phyloP scores from a whole-genome alignment of 2,113 vertebrate genomes.

The Nannospalax galili region DNA sequence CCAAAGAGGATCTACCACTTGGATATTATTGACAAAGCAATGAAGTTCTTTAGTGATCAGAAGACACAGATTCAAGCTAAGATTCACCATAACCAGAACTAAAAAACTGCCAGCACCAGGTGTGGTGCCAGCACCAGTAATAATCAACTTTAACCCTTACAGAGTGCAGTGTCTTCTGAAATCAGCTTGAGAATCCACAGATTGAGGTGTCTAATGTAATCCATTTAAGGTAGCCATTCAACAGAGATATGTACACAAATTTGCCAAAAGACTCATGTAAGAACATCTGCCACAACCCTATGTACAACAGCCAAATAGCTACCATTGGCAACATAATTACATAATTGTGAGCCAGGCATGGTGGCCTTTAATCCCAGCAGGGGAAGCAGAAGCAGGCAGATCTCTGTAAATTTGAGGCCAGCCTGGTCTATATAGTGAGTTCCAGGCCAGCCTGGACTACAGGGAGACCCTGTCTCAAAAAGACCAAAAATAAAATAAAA shows the following conservation, averaged over 20 bases:
- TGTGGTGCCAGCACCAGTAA: fast-evolving
- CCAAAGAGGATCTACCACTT: background rate
- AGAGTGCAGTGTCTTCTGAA: background rate
- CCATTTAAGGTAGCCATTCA: too few relatives aligned
- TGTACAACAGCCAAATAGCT: background rate
- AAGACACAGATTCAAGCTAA: conserved; percentile 1
- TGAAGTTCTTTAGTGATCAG: background rate
- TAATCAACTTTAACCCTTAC: background rate
- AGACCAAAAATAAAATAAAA: too few relatives aligned
- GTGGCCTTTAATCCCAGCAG: too few relatives aligned
- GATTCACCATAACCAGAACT: background rate
- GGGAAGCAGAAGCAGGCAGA: too few relatives aligned
- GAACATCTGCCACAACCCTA: fast-evolving
- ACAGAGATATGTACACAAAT: too few relatives aligned
- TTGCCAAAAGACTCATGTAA: background rate
- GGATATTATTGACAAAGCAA: background rate
- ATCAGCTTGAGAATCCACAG: background rate
- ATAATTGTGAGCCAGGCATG: too few relatives aligned
- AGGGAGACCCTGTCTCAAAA: too few relatives aligned
- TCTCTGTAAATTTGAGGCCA: too few relatives aligned
- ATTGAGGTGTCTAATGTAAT: background rate
- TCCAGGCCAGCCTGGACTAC: too few relatives aligned
- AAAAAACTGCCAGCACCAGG: background rate
- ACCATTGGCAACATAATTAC: background rate
- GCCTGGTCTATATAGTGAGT: too few relatives aligned